Conservation (phyloP, 2,888 invertebrate genomes). For the Iselma pallidipennis region DNA sequence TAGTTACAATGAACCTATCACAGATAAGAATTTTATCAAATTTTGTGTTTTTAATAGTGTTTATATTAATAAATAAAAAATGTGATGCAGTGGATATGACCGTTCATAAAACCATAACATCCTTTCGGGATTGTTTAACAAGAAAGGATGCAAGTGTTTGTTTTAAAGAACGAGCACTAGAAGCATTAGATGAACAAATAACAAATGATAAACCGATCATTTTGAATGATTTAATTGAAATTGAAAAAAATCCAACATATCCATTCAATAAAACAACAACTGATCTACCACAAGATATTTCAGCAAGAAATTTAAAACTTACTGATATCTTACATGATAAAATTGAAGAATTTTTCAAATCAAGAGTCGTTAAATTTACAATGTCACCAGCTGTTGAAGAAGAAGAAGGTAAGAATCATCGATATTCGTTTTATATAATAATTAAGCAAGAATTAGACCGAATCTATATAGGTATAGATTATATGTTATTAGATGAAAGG, state of each 20-base stretch:
- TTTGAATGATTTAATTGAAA: constrained; percentile 46
- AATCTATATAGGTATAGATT: too few species aligned
- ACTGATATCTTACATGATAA: constrained; percentile 52
- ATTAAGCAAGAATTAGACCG: too few species aligned
- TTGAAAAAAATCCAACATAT: constrained; percentile 52
- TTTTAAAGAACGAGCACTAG: constrained; percentile 53
- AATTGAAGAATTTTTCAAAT: constrained; percentile 54
- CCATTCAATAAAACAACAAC: constrained; percentile 49
- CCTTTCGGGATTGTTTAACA: constrained; percentile 48
- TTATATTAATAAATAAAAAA: background rate
- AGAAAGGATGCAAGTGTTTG: constrained; percentile 51
- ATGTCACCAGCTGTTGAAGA: constrained; percentile 46
- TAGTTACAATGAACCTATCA: background rate
- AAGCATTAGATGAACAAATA: constrained; percentile 55
- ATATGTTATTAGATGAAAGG: too few species aligned
- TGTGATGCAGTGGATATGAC: constrained; percentile 1
- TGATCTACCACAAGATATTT: constrained; percentile 60
- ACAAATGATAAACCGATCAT: constrained; percentile 49
- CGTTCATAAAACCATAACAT: constrained; percentile 28
- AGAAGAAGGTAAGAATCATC: constrained; percentile 47
- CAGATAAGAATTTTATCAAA: too few species aligned
- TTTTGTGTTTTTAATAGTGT: constrained; percentile 9
- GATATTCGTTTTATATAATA: constrained; percentile 15
- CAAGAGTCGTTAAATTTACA: constrained; percentile 54
- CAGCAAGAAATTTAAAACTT: constrained; percentile 59